phyloP scores from a whole-genome alignment of 2,113 vertebrate genomes.

The Meles meles region DNA sequence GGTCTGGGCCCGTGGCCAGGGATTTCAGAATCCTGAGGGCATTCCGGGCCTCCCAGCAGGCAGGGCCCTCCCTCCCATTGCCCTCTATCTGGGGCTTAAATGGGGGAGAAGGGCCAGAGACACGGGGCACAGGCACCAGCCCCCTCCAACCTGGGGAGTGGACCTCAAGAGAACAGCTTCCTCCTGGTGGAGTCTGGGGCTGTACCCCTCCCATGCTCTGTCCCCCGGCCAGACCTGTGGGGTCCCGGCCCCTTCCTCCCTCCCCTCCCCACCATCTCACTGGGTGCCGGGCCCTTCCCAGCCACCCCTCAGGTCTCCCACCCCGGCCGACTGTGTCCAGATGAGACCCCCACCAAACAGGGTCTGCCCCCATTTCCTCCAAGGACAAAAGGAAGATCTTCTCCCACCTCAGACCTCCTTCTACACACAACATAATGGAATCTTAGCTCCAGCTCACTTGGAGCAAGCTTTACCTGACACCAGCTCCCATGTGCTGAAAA shows the following conservation, averaged over 20 bases:
- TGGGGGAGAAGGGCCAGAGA: neutral
- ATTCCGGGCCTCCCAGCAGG: neutral
- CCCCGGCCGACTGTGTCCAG: neutral
- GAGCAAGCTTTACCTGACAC: neutral
- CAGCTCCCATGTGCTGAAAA: neutral
- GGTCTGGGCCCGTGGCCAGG: neutral
- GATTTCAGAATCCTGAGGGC: neutral
- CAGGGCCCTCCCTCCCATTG: neutral
- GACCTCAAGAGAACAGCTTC: neutral
- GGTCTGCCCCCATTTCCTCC: neutral
- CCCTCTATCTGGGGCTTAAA: neutral
- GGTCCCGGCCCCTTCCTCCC: neutral
- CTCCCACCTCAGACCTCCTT: neutral
- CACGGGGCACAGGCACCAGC: neutral
- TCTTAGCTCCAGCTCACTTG: neutral
- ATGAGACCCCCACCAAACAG: neutral
- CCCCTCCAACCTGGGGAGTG: neutral
- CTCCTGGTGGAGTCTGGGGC: neutral
- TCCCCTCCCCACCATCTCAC: neutral
- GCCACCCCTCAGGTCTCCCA: neutral
- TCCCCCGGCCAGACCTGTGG: neutral
- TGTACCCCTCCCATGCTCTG: neutral
- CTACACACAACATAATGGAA: neutral
- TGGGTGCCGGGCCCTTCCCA: neutral
- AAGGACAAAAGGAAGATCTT: neutral